Base-by-base conservation (phyloP, 2,113 vertebrate species). In the Anoura caudifer region DNA sequence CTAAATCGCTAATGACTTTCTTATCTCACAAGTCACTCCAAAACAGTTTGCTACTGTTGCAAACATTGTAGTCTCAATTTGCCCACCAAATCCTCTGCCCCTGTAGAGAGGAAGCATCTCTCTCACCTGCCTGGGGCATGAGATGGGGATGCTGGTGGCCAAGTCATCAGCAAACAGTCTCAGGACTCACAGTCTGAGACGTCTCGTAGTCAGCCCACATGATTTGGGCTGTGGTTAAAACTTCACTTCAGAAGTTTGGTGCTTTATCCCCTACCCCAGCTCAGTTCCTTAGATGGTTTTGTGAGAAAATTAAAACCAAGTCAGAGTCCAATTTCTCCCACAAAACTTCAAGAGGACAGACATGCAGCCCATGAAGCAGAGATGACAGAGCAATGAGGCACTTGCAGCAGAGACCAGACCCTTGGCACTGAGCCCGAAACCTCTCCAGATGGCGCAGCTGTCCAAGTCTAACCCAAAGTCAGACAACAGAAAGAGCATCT, bases 241-340 rank as follows among this genome's bases (percentile, higher is more conserved):
- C 52, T 59, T 15, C 41, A 36, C 31, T 95, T 97, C 65, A 73
- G 36, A 80, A 77, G 67, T 82, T 91, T 63, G 20, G 61, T 87
- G 63, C 50, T 73, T 81, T 70, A 75, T 95, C 47, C 16, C 80
- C 2, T n/a, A 22, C 56, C 26, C 24, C 75, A 95, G 87, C 69
- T 94, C 72, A 98, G 94, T 86, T 56, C 91, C 43, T 83, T 56
- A 16, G n/a, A 83, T 24, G 77, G 87, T 97, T 96, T 95, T 77
- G 65, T 67, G 91, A 82, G 83, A 96, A 72, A 97, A 96, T 33
- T 2, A 91, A 91, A 91, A 50, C 89, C 87, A 96, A 90, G 96
- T 97, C 94, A 97, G 61, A 90, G 95, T 94, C 88, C 79, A 77
- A 7, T 94, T 97, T 93, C 93, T 97, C 94, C 0, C 0, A 96